Evolutionary conservation across 2,113 vertebrate species (phyloP), one percentile per base, ranked within the genome.

Genomic region (Myxocyprinus asiaticus): DNA sequence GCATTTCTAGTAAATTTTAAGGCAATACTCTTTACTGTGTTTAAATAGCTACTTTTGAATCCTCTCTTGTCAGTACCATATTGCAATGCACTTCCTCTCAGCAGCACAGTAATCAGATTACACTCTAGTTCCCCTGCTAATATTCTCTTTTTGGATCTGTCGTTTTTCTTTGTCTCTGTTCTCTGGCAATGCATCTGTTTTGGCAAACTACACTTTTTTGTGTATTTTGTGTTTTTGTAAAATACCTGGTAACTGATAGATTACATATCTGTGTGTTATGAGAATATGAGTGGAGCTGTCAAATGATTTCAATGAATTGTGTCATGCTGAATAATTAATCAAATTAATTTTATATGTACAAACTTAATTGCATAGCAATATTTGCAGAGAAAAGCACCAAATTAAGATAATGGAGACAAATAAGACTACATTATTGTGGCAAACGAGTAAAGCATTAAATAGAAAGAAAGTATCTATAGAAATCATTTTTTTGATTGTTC

Each of bases 51-150:
- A 33, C 1, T 33, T 12, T 56, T 11, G 12, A n/a, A 4, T n/a
- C 11, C 50, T 81, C 64, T 56, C 47, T 67, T 81, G 76, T 83
- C 81, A 69, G 78, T 45, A 45, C 51, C 14, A 62, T 82, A 67
- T 82, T 65, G 81, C 66, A 76, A 76, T 85, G 71, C 56, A 50
- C 22, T 82, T 59, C 75, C 80, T 85, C 61, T 83, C 80, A 76
- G 75, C 79, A 82, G 78, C 79, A 77, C 75, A 81, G 76, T 76
- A 85, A 85, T 81, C 82, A 79, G 80, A 70, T 85, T 85, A 85
- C 68, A 80, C 70, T 73, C 70, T 76, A 76, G 76, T 83, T 79
- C 68, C 77, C 63, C 47, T 69, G 65, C 71, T 77, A 82, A 33
- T 33, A 33, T 33, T 33, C 22, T 33, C 22, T 33, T 33, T 33